Percentiles rank a stretch among this genome's conserved stretches.
Conservation (phyloP, 2,797 vertebrate species). For the Cynodonichthys magdalenae region DNA sequence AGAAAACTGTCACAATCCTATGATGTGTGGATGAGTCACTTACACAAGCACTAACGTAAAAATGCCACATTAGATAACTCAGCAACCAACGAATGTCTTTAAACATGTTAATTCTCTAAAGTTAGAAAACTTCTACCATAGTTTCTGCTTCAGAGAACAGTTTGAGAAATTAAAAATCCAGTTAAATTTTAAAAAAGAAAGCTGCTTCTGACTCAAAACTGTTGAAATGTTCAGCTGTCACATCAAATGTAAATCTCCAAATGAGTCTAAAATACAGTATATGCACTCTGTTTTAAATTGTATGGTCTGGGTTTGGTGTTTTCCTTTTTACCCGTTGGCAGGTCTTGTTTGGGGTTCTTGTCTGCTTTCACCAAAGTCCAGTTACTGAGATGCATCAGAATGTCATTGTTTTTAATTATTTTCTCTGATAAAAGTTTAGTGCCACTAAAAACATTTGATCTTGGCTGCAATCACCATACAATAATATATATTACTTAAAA, state of each 20-base stretch:
- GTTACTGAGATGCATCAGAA: too few species aligned
- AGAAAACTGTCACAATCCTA: slow-evolving; percentile 28
- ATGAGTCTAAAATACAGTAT: background rate
- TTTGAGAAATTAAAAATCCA: slow-evolving; percentile 14
- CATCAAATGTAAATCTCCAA: background rate
- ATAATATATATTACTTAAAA: too few species aligned
- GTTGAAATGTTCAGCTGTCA: slow-evolving; percentile 7
- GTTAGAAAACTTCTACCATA: background rate
- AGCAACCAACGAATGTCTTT: slow-evolving; percentile 41
- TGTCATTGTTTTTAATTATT: too few species aligned
- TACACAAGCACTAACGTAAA: slow-evolving; percentile 24
- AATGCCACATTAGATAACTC: slow-evolving; percentile 30
- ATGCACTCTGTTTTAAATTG: background rate
- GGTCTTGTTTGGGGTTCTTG: too few species aligned
- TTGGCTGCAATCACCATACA: background rate
- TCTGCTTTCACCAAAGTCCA: too few species aligned
- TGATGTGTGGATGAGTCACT: slow-evolving; percentile 68
- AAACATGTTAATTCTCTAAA: slow-evolving; percentile 14
- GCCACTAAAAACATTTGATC: background rate
- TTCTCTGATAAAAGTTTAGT: too few species aligned
- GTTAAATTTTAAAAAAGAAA: slow-evolving; percentile 4
- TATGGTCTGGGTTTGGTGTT: too few species aligned
- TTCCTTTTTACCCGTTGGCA: too few species aligned
- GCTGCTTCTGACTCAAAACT: background rate
- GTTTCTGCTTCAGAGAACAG: slow-evolving; percentile 60